Base-by-base conservation (phyloP, 2,888 invertebrate genomes). In the Mycalesis mineus region DNA sequence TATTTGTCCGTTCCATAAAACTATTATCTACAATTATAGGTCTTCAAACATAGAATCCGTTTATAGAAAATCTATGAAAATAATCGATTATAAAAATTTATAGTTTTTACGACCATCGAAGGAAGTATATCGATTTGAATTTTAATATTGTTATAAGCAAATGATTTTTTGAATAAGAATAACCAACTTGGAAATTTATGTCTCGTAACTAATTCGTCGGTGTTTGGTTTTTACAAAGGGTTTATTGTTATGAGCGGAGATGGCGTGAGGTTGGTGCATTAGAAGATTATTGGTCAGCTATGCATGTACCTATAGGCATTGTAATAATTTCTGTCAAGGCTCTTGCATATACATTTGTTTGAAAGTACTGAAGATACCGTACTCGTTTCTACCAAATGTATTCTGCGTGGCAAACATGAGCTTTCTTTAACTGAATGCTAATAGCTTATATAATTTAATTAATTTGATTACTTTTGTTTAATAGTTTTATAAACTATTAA, bases 21-120 rank as follows among this genome's bases (percentile, higher is more conserved):
- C 71, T 65, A 73, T 74, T 70, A 71, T 64, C 55, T 63, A 57
- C 68, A 72, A 73, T 75, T 65, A 69, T 58, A 63, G 61, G 48
- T 59, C 59, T 67, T 66, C 59, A 60, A 58, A 66, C 65, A 58
- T 66, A 64, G 68, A 62, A 68, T 69, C 68, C 64, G 68, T 71
- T 69, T 68, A 69, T 58, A 68, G 66, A 70, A 68, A 73, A 75
- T 69, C 67, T 63, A 66, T 65, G 68, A 65, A n/a, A 71, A 72
- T 69, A 77, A 78, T 77, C 72, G 72, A 69, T 70, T 72, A 65
- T 57, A 65, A 62, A 47, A 67, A 49, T 61, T 60, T 64, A 63
- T 61, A 50, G 60, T 55, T 60, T 65, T 60, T 56, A 66, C 62
- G 66, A 65, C 65, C 57, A 63, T 67, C 64, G 61, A 66, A 68